These are phyloP conservation scores for Brevimyrus niger DNA, from an alignment of 2,113 vertebrate species.

Conservation along the genomic window DNA sequence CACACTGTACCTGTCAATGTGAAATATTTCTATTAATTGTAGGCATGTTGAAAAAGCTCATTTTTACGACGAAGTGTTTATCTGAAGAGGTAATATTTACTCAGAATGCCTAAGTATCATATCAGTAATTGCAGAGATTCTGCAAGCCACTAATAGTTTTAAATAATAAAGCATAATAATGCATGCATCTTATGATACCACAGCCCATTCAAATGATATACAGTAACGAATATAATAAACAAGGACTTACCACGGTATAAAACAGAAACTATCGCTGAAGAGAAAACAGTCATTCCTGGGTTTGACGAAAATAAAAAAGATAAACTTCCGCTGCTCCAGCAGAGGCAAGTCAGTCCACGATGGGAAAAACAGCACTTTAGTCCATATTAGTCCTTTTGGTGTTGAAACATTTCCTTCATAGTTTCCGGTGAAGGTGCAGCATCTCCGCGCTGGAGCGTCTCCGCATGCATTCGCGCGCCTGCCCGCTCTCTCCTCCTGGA, in stretches of 20 bases:
- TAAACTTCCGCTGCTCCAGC: slow-evolving; percentile 56
- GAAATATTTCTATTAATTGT: background rate
- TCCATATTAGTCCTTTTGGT: slow-evolving; percentile 34
- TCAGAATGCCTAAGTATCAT: background rate
- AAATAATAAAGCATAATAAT: background rate
- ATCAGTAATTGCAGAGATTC: background rate
- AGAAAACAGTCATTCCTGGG: slow-evolving; percentile 26
- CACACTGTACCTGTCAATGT: background rate
- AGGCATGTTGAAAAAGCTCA: background rate
- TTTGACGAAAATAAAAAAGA: slow-evolving; percentile 36
- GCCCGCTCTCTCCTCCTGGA: slow-evolving; percentile 20
- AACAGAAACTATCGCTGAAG: slow-evolving; percentile 24
- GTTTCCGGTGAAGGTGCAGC: slow-evolving; percentile 41
- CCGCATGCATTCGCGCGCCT: slow-evolving; percentile 11
- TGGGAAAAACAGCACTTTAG: slow-evolving; percentile 2
- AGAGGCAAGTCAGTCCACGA: slow-evolving; percentile 35
- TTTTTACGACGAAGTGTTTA: background rate
- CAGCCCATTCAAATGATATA: background rate
- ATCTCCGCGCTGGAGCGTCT: slow-evolving; percentile 16
- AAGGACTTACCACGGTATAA: slow-evolving; percentile 52
- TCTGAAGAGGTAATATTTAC: background rate
- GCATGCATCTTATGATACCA: background rate
- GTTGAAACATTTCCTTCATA: background rate
- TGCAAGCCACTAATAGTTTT: background rate
- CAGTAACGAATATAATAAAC: background rate